These are phyloP conservation scores for Alsophila aescularia DNA, from an alignment of 2,888 invertebrate species.

Conservation along the genomic window DNA sequence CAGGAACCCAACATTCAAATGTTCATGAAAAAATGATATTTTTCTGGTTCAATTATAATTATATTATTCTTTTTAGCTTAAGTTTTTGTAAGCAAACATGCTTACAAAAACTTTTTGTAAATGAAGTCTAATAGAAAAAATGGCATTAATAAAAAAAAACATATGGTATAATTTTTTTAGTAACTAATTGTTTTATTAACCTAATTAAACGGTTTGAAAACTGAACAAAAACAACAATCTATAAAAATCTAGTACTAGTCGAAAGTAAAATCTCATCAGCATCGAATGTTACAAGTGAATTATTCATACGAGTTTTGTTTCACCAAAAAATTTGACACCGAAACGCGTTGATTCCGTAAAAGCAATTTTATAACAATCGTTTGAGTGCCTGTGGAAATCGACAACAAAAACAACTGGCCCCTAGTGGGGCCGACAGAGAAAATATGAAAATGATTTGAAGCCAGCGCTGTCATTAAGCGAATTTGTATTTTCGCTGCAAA, in stretches of 20 bases:
- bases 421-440: constrained; percentile 28
- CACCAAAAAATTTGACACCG: constrained; percentile 8
- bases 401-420: constrained; percentile 30
- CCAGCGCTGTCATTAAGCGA: constrained; percentile 59
- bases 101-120: too few species aligned
- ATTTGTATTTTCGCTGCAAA: constrained; percentile 61
- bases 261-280: constrained; percentile 13
- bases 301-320: constrained; percentile 17
- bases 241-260: neutral
- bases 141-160: too few species aligned
- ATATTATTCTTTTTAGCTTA: too few species aligned
- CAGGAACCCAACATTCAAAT: too few species aligned
- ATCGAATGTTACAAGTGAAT: constrained; percentile 13
- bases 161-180: too few species aligned
- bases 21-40: too few species aligned
- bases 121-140: too few species aligned
- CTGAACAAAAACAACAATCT: neutral
- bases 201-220: too few species aligned
- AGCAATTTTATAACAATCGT: constrained; percentile 24
- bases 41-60: too few species aligned
- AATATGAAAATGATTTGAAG: constrained; percentile 59
- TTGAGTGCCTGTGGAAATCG: constrained; percentile 22
- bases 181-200: too few species aligned
- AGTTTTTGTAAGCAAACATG: too few species aligned
- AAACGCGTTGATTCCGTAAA: constrained; percentile 14